These are phyloP conservation scores for Thyatira batis DNA, from an alignment of 2,888 invertebrate genomes.

Conservation along the genomic window DNA sequence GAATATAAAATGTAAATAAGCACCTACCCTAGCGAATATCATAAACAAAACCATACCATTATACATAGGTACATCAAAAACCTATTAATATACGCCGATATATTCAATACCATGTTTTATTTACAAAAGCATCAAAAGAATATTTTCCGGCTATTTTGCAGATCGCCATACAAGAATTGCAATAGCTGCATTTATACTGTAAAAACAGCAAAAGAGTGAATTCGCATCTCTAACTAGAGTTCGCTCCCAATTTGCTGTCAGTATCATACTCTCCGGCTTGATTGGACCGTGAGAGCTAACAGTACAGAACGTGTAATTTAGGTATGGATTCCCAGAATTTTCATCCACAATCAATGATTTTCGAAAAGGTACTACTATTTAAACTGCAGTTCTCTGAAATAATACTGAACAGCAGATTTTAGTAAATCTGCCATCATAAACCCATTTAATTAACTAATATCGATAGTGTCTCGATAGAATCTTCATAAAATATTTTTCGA, in stretches of 20 bases:
- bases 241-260: conserved; percentile 36
- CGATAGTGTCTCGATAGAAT: neutral
- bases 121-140: neutral
- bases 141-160: neutral
- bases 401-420: neutral
- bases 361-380: conserved; percentile 8
- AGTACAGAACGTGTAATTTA: conserved; percentile 32
- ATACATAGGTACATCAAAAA: no score
- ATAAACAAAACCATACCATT: no score
- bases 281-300: conserved; percentile 61
- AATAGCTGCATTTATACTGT: conserved; percentile 7
- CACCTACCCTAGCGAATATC: no score
- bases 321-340: conserved; percentile 28
- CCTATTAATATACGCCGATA: neutral
- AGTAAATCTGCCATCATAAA: no score
- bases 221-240: conserved; percentile 14
- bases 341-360: conserved; percentile 14
- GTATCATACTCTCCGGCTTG: conserved; percentile 43
- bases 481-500: conserved; percentile 10
- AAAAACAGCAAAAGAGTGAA: conserved; percentile 10
- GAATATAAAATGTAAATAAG: no score
- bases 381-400: neutral
- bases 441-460: no score
- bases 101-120: neutral
- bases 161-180: neutral